phyloP scores from a whole-genome alignment of 92 coral and sea anemone species.

The Muricea muricata region DNA sequence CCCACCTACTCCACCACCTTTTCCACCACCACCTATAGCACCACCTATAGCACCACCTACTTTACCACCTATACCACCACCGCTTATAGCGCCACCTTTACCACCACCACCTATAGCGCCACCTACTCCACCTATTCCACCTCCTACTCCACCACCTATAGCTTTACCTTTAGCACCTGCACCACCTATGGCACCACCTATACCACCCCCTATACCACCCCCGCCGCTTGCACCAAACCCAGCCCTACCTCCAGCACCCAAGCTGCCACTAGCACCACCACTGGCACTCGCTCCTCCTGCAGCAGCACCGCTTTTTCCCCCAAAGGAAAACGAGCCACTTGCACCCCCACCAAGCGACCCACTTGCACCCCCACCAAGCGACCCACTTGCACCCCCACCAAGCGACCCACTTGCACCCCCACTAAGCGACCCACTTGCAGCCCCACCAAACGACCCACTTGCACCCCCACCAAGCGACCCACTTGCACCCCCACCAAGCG shows the following conservation, averaged over 20 bases:
- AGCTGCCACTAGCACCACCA: neutral
- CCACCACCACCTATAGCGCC: neutral
- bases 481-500: neutral
- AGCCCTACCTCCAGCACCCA: neutral
- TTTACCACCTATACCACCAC: neutral
- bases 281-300: neutral
- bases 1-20: neutral
- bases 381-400: neutral
- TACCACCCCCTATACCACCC: neutral
- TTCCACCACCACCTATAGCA: neutral
- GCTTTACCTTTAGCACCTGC: neutral
- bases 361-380: too few relatives aligned
- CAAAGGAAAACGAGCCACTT: neutral
- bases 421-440: neutral
- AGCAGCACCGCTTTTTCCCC: neutral
- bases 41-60: neutral
- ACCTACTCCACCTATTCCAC: neutral
- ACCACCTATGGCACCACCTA: neutral
- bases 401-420: neutral
- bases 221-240: neutral
- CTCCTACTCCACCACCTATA: neutral
- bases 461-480: neutral
- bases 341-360: neutral
- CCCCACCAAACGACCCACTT: neutral
- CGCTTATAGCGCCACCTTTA: neutral